These are phyloP conservation scores for Austrofundulus limnaeus DNA, from an alignment of 2,113 vertebrate genomes.

Conservation along the genomic window DNA sequence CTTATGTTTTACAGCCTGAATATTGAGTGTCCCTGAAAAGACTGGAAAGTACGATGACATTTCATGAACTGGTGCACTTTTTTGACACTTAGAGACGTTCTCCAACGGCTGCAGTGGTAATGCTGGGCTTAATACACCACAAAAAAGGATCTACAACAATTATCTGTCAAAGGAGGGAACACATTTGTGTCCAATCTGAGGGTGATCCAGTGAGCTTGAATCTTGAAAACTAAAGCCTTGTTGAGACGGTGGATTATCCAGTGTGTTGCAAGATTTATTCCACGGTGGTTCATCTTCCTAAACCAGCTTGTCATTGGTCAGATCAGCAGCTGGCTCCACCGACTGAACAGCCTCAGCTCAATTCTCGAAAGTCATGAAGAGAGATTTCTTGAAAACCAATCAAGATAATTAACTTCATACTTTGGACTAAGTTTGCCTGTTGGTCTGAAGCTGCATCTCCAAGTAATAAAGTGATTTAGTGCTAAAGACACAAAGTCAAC, in stretches of 20 bases:
- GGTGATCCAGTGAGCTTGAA: not conserved
- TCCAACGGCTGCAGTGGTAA: too few species aligned
- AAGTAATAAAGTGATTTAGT: conserved; percentile 46
- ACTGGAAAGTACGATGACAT: not conserved
- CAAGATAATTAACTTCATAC: conserved; percentile 24
- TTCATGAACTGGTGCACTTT: too few species aligned
- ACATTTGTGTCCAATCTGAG: too few species aligned
- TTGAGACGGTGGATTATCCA: not conserved
- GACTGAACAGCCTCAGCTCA: not conserved
- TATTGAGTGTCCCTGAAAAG: not conserved
- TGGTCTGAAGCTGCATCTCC: conserved; percentile 17
- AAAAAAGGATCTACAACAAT: too few species aligned
- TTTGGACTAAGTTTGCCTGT: conserved; percentile 19
- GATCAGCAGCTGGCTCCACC: too few species aligned
- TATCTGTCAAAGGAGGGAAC: too few species aligned
- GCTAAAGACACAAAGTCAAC: conserved; percentile 8
- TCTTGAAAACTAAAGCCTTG: too few species aligned
- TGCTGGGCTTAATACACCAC: too few species aligned
- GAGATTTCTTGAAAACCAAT: conserved; percentile 13
- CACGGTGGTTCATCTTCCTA: not conserved
- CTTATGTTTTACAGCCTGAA: conserved; percentile 36
- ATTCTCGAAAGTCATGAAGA: not conserved
- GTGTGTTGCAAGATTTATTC: not conserved
- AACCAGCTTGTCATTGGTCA: not conserved
- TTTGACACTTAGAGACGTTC: too few species aligned